Evolutionary conservation across 2,888 invertebrate genomes (phyloP), one percentile per base, ranked within the genome.

Genomic region (Molorchus minor): DNA sequence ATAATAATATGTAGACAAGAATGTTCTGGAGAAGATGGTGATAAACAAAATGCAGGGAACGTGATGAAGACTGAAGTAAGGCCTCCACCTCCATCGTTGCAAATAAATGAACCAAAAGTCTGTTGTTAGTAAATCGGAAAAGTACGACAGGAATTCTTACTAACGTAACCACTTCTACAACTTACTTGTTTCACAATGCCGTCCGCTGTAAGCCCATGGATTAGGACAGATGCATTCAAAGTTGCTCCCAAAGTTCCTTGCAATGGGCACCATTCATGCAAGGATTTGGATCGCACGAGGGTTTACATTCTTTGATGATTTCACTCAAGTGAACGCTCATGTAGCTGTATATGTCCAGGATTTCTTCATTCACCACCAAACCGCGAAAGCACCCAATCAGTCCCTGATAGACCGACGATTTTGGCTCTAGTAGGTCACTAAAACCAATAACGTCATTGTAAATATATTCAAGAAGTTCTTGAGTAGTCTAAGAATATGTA

Each of bases 361-460:
- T 91, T 82, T 93, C 92, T 13, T 94, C 93, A 75, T 96, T 96
- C 16, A 96, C 94, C 0, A 94, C 93, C 47, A 96, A 82, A 3
- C 96, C 96, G 71, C 96, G 87, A 80, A 96, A 94, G 80, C 97
- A 97, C 17, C 97, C 97, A 69, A 96, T 95, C 15, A 96, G 84
- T 3, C 96, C 95, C 82, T 93, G 92, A 67, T 90, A 89, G 0
- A 94, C 92, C 0, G 92, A 90, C 5, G 92, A 89, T 76, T 92
- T 92, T 72, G 90, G 90, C 65, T 80, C 77, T 12, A 93, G 81
- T 61, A 92, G 87, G 74, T 93, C 92, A 41, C 93, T 93, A 71
- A 77, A 80, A 61, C 44, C n/a, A n/a, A n/a, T n/a, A n/a, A n/a
- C n/a, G n/a, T n/a, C n/a, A n/a, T n/a, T n/a, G n/a, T n/a, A n/a